These are phyloP conservation scores for Glyphotaelius pellucidus DNA, from an alignment of 2,888 invertebrate species.

Conservation along the genomic window DNA sequence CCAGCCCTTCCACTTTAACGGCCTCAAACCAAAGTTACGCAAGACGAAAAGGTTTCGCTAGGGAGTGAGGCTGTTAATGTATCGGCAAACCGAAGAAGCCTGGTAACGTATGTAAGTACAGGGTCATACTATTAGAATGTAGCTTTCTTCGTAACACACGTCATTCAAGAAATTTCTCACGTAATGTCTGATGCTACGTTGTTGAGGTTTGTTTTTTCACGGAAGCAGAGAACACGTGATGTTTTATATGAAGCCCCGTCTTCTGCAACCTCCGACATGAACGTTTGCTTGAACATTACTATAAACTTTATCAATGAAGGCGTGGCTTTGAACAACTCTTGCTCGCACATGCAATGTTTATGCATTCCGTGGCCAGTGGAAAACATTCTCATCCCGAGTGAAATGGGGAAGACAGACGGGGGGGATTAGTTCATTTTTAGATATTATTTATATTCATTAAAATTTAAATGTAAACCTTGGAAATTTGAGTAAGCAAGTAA, in stretches of 20 bases:
- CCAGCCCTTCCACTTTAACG: neutral
- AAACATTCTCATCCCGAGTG: too few species aligned
- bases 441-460: too few species aligned
- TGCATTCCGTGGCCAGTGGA: too few species aligned
- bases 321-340: too few species aligned
- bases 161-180: neutral
- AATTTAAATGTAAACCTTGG: too few species aligned
- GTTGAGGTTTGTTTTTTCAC: neutral
- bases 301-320: too few species aligned
- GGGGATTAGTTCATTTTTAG: too few species aligned
- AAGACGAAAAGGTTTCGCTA: neutral
- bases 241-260: neutral
- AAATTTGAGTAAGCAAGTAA: too few species aligned
- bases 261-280: too few species aligned
- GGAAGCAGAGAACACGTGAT: neutral
- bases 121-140: neutral
- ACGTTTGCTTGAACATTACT: too few species aligned
- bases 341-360: too few species aligned
- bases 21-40: neutral
- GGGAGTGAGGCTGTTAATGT: neutral
- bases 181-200: neutral
- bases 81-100: neutral
- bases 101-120: neutral
- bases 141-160: neutral
- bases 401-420: too few species aligned